Percentiles rank a stretch among this genome's conserved stretches.
phyloP scores from a whole-genome alignment of 2,113 vertebrate genomes.

The Syngnathus scovelli region DNA sequence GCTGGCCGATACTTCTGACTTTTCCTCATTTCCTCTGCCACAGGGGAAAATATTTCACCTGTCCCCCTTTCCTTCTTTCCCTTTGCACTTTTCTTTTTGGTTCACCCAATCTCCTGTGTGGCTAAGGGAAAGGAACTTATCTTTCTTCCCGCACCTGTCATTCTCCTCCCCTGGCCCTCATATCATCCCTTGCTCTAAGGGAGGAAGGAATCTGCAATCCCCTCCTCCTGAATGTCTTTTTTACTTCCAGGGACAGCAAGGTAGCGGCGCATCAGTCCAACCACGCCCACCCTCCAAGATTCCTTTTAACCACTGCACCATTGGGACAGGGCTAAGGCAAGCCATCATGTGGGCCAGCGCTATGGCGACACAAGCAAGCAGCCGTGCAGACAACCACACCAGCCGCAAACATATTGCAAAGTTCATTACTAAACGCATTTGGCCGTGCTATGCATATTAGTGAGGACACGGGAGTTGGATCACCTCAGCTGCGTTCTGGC shows the following conservation, averaged over 20 bases:
- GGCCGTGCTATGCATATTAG: background rate
- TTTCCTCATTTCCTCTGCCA: conserved; percentile 55
- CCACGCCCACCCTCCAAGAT: conserved; percentile 18
- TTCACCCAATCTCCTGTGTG: conserved; percentile 31
- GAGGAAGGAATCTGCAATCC: conserved; percentile 39
- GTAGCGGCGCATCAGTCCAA: conserved; percentile 44
- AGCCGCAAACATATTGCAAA: conserved; percentile 11
- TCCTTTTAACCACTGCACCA: conserved; percentile 36
- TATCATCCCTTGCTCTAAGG: conserved; percentile 45
- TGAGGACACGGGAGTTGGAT: conserved; percentile 20
- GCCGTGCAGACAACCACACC: conserved; percentile 14
- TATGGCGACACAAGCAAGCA: conserved; percentile 36
- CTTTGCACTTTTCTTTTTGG: conserved; percentile 23
- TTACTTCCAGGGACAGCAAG: conserved; percentile 50
- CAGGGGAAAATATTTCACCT: conserved; percentile 63
- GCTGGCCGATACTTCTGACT: conserved; percentile 44
- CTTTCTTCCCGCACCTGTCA: conserved; percentile 61
- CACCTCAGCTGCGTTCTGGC: conserved; percentile 8
- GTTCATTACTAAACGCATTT: conserved; percentile 2
- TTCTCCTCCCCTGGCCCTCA: conserved; percentile 10
- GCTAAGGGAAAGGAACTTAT: conserved; percentile 43
- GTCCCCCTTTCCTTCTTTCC: conserved; percentile 31
- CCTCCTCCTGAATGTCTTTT: conserved; percentile 49
- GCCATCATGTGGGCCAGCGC: conserved; percentile 19
- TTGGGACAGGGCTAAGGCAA: conserved; percentile 14